Conservation (phyloP, 2,888 invertebrate genomes). For the Acrocera orbiculus region DNA sequence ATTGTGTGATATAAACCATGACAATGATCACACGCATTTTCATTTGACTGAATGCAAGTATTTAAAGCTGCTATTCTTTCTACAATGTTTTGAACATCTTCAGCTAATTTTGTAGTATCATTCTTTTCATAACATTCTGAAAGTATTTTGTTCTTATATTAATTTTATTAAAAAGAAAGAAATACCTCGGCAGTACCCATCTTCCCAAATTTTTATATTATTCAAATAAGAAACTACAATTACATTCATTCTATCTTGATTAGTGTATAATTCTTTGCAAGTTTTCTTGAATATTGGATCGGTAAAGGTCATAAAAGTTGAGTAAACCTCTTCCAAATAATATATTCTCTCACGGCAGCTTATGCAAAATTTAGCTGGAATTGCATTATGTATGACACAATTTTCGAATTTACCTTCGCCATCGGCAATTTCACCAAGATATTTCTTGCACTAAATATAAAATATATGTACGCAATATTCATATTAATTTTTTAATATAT, state of each 20-base stretch:
- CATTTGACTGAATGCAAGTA: neutral
- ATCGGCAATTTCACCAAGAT: neutral
- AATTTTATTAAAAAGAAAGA: neutral
- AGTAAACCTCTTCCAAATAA: neutral
- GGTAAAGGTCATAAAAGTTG: neutral
- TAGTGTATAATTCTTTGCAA: conserved; percentile 4
- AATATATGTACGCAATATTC: too few species aligned
- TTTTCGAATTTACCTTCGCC: neutral
- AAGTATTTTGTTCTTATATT: neutral
- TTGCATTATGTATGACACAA: conserved; percentile 1
- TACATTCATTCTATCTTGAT: conserved; percentile 7
- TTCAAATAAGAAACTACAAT: conserved; percentile 1
- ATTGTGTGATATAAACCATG: neutral
- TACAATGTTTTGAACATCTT: neutral
- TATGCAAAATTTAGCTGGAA: conserved; percentile 4
- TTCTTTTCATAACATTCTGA: conserved; percentile 1
- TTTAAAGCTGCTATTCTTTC: neutral
- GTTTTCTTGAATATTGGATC: conserved; percentile 1
- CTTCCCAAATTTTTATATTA: conserved; percentile 3
- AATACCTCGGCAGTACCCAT: conserved; percentile 7
- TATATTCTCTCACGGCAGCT: neutral
- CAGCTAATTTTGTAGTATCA: neutral
- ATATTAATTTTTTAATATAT: too few species aligned
- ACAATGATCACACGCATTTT: conserved; percentile 1
- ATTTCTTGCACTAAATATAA: conserved; percentile 1